phyloP scores from a whole-genome alignment of 2,888 invertebrate species.

The Gastrophysa polygoni region DNA sequence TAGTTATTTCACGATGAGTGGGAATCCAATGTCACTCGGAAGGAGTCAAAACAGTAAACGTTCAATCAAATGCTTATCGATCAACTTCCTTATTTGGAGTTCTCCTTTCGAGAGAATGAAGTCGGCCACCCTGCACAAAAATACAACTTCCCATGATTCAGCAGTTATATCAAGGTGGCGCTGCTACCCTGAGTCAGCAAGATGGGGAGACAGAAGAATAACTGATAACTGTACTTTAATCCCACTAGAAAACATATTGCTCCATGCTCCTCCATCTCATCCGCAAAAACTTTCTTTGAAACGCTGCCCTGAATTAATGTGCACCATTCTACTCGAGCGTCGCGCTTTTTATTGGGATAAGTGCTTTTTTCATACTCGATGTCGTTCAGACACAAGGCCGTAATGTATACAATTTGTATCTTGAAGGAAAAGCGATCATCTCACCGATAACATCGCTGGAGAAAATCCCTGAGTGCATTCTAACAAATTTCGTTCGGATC shows the following conservation, averaged over 20 bases:
- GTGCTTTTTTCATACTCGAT: slow-evolving; percentile 34
- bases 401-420: slow-evolving; percentile 36
- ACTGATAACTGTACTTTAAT: background rate
- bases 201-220: background rate
- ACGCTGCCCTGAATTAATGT: slow-evolving; percentile 21
- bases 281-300: slow-evolving; percentile 11
- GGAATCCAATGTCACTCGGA: too few relatives aligned
- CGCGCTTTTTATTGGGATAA: slow-evolving; percentile 32
- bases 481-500: slow-evolving; percentile 31
- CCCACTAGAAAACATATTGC: too few relatives aligned
- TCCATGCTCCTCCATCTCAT: slow-evolving; percentile 1
- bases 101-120: too few relatives aligned
- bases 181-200: background rate
- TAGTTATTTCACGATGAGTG: too few relatives aligned
- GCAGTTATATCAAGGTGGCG: too few relatives aligned
- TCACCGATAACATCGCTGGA: slow-evolving; percentile 16
- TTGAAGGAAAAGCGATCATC: slow-evolving; percentile 23
- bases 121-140: too few relatives aligned
- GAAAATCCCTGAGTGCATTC: slow-evolving; percentile 32
- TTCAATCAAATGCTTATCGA: too few relatives aligned
- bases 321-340: slow-evolving; percentile 24
- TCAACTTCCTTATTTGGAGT: too few relatives aligned
- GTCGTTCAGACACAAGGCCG: slow-evolving; percentile 31
- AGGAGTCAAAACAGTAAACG: too few relatives aligned
- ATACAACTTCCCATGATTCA: too few relatives aligned